These are phyloP conservation scores for Taphrorychus bicolor DNA, from an alignment of 2,888 invertebrate species.

Conservation along the genomic window DNA sequence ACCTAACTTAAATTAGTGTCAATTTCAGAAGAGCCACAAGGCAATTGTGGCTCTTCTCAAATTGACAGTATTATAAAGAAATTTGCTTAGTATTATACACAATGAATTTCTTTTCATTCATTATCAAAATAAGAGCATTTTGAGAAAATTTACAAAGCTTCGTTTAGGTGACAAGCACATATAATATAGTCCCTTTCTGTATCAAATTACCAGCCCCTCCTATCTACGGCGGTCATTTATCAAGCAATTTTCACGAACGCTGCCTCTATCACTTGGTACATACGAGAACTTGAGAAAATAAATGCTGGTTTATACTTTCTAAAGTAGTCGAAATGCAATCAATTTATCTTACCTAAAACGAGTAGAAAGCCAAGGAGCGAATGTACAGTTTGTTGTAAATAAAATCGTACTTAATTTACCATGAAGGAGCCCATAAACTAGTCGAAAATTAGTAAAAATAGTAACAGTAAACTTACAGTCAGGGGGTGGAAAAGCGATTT, in stretches of 20 bases:
- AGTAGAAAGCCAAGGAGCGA: neutral
- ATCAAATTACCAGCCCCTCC: too few relatives aligned
- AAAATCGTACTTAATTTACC: slow-evolving; percentile 20
- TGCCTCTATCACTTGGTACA: neutral
- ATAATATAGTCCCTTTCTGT: too few relatives aligned
- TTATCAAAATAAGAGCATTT: too few relatives aligned
- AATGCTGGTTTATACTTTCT: neutral
- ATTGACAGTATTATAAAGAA: too few relatives aligned
- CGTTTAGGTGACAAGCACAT: too few relatives aligned
- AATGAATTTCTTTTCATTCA: too few relatives aligned
- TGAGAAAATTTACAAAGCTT: too few relatives aligned
- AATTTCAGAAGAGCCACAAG: too few relatives aligned
- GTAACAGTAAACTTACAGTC: slow-evolving; percentile 18
- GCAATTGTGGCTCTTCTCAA: too few relatives aligned
- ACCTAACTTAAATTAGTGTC: too few relatives aligned
- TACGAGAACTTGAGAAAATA: neutral
- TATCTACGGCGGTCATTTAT: neutral
- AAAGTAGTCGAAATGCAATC: neutral
- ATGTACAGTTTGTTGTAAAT: neutral
- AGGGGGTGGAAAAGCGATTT: slow-evolving; percentile 32
- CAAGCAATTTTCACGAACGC: neutral
- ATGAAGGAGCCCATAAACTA: slow-evolving; percentile 13
- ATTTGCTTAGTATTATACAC: too few relatives aligned
- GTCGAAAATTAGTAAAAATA: slow-evolving; percentile 14
- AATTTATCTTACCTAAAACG: neutral